Percentiles rank a stretch among this genome's conserved stretches.
Evolutionary conservation across 35 echinoderm and acorn worm species (phyloP).

Genomic region (Nesometra sesokonis): DNA sequence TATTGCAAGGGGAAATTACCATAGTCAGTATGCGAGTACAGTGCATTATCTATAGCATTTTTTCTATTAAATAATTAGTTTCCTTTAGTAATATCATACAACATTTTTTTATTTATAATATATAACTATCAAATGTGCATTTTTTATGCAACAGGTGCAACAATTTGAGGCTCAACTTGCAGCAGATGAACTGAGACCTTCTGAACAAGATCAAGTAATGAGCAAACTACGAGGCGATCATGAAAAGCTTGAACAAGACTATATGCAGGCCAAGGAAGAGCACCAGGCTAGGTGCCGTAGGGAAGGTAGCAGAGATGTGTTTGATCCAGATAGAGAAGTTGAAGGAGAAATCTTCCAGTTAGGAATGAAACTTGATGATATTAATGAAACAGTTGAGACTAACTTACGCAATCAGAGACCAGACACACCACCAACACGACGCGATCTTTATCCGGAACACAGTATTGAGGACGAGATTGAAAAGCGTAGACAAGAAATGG

Average conservation of each 20-base stretch:
- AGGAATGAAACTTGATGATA: conserved; percentile 82
- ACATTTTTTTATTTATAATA: too few relatives aligned
- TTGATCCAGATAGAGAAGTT: conserved; percentile 73
- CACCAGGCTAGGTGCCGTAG: conserved; percentile 40
- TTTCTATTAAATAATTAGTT: too few relatives aligned
- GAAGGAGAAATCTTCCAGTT: conserved; percentile 88
- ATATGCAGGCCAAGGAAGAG: conserved; percentile 82
- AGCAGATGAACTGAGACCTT: conserved; percentile 37
- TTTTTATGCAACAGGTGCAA: conserved; percentile 21
- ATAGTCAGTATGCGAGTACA: too few relatives aligned
- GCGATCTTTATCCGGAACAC: not conserved
- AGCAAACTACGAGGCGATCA: conserved; percentile 46
- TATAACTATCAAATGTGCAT: too few relatives aligned
- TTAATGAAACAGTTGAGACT: conserved; percentile 63
- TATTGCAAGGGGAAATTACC: too few relatives aligned
- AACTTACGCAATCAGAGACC: conserved; percentile 36
- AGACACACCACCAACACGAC: not conserved
- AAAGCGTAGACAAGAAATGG: conserved; percentile 1
- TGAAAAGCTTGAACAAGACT: conserved; percentile 59
- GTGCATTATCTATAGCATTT: too few relatives aligned
- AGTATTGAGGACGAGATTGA: not conserved
- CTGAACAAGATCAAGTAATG: conserved; percentile 50
- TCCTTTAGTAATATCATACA: too few relatives aligned
- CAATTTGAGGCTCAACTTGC: conserved; percentile 50
- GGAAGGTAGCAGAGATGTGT: conserved; percentile 27